Base-by-base conservation (phyloP, 2,888 invertebrate species). In the Erynnis tages region DNA sequence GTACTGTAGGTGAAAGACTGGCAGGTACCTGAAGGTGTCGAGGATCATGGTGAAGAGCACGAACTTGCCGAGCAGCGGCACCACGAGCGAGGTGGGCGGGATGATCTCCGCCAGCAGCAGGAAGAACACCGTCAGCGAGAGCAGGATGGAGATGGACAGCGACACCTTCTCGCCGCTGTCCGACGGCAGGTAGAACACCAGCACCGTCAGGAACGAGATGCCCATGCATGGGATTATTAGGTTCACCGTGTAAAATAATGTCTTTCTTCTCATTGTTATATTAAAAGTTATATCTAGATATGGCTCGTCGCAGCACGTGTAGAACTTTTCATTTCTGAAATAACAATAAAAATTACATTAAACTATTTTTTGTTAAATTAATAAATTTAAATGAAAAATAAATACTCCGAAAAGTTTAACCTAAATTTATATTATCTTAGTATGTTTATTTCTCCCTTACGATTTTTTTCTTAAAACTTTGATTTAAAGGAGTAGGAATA, bases 141-240 rank as follows among this genome's bases (percentile, higher is more conserved):
- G 94, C 79, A 97, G 92, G 88, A 97, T 97, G 76, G 96, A 97
- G 88, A 97, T 97, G 73, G 98, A 98, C 79, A 99, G 93, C 82
- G 98, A 97, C 87, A 99, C 98, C 91, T 98, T 98, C 91, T 99
- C 98, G 71, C 98, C 98, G 83, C 97, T 97, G 91, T 98, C 98
- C 62, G 97, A 97, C 63, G 98, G 98, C 82, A 98, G 91, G 89
- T 98, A 98, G 92, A 98, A 98, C 73, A 98, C 98, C 75, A 98
- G 93, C 71, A 98, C 96, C 66, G 98, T 98, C 76, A 98, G 94
- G 87, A 97, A 97, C 66, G 97, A 97, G 83, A 98, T 98, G 63
- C 97, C 97, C 94, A 98, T 97, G 83, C 98, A 98, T 59, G 97
- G 98, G 79, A 98, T 97, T 85, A 98, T 97, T 74, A 98, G 93